A percentile compares a stretch with the other conserved stretches of the same genome.
These are phyloP conservation scores for Lithosia quadra DNA, from an alignment of 2,888 invertebrate genomes.

Conservation along the genomic window DNA sequence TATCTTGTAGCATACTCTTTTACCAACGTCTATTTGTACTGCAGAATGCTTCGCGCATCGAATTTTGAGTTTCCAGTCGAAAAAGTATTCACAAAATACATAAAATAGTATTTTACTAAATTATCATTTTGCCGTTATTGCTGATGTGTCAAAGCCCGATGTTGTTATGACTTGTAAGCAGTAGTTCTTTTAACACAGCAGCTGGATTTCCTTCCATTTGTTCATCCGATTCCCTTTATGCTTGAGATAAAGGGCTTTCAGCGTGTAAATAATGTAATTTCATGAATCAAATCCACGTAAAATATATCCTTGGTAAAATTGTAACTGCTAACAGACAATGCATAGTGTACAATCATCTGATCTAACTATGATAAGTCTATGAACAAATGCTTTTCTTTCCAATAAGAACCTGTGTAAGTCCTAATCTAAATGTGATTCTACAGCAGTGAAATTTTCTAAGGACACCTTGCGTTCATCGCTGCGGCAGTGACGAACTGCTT, in stretches of 20 bases:
- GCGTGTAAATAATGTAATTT: not conserved
- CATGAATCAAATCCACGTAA: not conserved
- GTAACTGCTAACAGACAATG: not conserved
- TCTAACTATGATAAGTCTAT: not conserved
- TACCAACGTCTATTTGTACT: conserved; percentile 24
- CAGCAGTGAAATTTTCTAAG: no score
- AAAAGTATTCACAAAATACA: not conserved
- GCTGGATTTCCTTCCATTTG: not conserved
- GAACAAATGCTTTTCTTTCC: conserved; percentile 1
- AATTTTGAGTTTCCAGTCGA: not conserved
- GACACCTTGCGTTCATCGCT: no score
- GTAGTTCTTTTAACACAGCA: not conserved
- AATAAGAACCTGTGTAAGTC: conserved; percentile 14
- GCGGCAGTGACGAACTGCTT: no score
- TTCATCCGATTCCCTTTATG: conserved; percentile 8
- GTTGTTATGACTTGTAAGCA: not conserved
- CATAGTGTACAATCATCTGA: not conserved
- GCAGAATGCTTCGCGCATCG: not conserved
- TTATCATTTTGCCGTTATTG: not conserved
- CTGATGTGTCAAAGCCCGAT: not conserved
- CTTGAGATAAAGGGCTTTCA: conserved; percentile 18
- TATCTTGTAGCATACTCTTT: conserved; percentile 30
- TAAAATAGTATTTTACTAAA: not conserved
- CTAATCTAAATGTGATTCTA: conserved; percentile 9
- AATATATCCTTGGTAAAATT: not conserved